Conservation (phyloP, 2,888 invertebrate species). For the Eumerus sabulonum region DNA sequence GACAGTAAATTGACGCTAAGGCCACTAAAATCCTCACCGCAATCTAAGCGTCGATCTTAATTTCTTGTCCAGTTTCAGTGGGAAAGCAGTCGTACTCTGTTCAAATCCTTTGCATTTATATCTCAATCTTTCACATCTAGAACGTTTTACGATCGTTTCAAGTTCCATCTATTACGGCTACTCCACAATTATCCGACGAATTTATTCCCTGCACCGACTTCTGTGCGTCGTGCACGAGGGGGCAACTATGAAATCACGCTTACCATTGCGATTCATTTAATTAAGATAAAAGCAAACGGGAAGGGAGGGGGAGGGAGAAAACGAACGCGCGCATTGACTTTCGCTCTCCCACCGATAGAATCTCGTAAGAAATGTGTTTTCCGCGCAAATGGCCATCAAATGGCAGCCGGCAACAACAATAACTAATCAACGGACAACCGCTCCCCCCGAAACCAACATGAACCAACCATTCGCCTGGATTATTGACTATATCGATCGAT, state of each 20-base stretch:
- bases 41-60: no score
- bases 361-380: conserved; percentile 51
- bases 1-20: no score
- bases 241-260: conserved; percentile 43
- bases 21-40: no score
- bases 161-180: conserved; percentile 3
- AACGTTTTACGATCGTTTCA: background rate
- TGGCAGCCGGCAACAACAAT: conserved; percentile 48
- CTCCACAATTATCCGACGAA: background rate
- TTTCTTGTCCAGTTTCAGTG: no score
- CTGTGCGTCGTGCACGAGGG: background rate
- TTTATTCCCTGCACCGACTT: conserved; percentile 16
- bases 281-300: conserved; percentile 65
- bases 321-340: conserved; percentile 36
- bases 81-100: no score
- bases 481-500: conserved; percentile 47
- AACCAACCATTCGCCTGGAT: conserved; percentile 66
- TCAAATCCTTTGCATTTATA: no score
- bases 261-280: conserved; percentile 48
- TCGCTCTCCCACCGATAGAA: conserved; percentile 59
- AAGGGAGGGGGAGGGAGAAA: no score
- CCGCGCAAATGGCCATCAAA: conserved; percentile 4
- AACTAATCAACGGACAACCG: conserved; percentile 59
- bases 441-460: conserved; percentile 64
- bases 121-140: background rate